phyloP scores from a whole-genome alignment of 2,888 invertebrate genomes.

The Drosophila paucipuncta region DNA sequence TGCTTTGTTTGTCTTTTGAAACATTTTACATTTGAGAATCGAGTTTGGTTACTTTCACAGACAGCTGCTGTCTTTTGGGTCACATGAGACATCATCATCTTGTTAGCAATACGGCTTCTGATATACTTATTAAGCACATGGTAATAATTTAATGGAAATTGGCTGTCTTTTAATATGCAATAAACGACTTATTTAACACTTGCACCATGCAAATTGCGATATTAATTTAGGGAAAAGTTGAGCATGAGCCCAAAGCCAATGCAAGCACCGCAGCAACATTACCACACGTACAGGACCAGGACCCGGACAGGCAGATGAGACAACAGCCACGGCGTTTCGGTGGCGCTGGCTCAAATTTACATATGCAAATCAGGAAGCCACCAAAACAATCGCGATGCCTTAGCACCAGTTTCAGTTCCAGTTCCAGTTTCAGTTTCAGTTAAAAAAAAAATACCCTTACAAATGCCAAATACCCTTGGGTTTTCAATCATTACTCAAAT shows the following conservation, averaged over 20 bases:
- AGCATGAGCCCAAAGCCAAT: constrained; percentile 38
- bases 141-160: constrained; percentile 74
- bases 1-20: not conserved
- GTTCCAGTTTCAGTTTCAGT: constrained; percentile 4
- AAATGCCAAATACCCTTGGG: constrained; percentile 71
- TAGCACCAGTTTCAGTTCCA: constrained; percentile 17
- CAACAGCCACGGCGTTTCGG: constrained; percentile 5
- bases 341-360: constrained; percentile 64
- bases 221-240: constrained; percentile 73
- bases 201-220: constrained; percentile 74
- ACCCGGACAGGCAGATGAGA: constrained; percentile 4
- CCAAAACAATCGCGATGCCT: constrained; percentile 23
- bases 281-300: constrained; percentile 22
- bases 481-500: constrained; percentile 79
- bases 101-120: constrained; percentile 55
- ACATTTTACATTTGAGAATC: not conserved
- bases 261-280: constrained; percentile 11
- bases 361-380: constrained; percentile 70
- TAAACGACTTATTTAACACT: constrained; percentile 81
- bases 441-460: constrained; percentile 49
- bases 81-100: constrained; percentile 73
- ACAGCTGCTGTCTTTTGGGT: not conserved
- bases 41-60: not conserved
- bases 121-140: constrained; percentile 58
- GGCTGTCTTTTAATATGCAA: constrained; percentile 75